Conservation (phyloP, 2,113 vertebrate species). For the Carlito syrichta region DNA sequence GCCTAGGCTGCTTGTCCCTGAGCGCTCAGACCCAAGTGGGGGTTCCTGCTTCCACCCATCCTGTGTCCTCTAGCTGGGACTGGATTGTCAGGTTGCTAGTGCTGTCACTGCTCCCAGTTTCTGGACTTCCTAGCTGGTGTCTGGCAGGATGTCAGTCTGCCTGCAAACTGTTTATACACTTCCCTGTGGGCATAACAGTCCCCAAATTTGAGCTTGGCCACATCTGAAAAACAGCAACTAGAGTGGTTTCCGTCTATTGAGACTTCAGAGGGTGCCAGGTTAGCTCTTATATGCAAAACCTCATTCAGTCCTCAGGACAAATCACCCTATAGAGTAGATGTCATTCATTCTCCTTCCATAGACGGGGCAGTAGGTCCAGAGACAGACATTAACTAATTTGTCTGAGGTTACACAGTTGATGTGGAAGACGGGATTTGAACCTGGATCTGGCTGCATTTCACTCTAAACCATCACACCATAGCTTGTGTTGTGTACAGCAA, state of each 20-base stretch:
- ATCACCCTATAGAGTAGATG: accelerated
- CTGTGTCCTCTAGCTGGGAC: neutral
- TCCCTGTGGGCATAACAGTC: neutral
- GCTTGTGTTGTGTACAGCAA: neutral
- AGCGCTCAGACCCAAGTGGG: neutral
- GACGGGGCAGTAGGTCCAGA: neutral
- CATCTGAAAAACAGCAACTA: neutral
- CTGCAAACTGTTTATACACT: neutral
- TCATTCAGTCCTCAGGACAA: neutral
- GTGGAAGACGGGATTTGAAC: neutral
- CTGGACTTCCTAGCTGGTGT: neutral
- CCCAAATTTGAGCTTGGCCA: neutral
- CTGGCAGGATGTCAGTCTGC: neutral
- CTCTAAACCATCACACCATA: neutral
- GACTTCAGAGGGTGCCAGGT: neutral
- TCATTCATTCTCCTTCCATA: neutral
- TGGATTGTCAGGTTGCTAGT: neutral
- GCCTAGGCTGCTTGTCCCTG: neutral
- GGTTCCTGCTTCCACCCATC: neutral
- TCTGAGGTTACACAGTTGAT: neutral
- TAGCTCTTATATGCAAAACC: neutral
- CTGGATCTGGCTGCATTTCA: neutral
- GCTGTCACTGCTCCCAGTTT: neutral
- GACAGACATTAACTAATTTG: neutral
- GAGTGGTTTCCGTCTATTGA: neutral